Evolutionary conservation across 2,113 vertebrate genomes (phyloP).

Genomic region (Mobula birostris): DNA sequence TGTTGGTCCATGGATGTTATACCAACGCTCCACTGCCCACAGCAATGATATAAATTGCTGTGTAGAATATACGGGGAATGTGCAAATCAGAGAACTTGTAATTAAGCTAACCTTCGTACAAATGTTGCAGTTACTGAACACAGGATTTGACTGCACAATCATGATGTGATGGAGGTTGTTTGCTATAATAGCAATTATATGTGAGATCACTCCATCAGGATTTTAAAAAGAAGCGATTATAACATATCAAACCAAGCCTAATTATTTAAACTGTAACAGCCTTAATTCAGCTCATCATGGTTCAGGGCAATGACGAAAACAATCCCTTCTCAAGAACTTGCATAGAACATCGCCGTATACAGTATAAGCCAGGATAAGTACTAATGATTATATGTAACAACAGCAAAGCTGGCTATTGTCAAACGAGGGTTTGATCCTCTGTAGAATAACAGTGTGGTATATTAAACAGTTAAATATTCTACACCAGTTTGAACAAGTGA

Average conservation of each 20-base stretch:
- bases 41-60: neutral
- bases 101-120: slow-evolving; percentile 34
- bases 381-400: neutral
- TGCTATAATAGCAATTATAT: slow-evolving; percentile 5
- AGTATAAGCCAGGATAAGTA: neutral
- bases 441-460: neutral
- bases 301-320: neutral
- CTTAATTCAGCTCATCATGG: neutral
- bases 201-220: slow-evolving; percentile 11
- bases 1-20: slow-evolving; percentile 6
- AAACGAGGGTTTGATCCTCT: neutral
- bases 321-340: neutral
- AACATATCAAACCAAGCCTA: neutral
- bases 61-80: neutral
- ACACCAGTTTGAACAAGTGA: neutral
- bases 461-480: neutral
- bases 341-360: neutral
- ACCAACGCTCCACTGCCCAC: neutral
- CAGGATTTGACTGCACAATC: slow-evolving; percentile 8
- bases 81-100: slow-evolving; percentile 26
- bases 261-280: neutral
- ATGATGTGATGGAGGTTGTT: slow-evolving; percentile 14
- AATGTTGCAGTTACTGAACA: slow-evolving; percentile 27
- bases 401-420: neutral
- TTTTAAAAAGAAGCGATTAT: neutral